phyloP scores from a whole-genome alignment of 1,140 invertebrate genomes.

The Ostrea edulis region DNA sequence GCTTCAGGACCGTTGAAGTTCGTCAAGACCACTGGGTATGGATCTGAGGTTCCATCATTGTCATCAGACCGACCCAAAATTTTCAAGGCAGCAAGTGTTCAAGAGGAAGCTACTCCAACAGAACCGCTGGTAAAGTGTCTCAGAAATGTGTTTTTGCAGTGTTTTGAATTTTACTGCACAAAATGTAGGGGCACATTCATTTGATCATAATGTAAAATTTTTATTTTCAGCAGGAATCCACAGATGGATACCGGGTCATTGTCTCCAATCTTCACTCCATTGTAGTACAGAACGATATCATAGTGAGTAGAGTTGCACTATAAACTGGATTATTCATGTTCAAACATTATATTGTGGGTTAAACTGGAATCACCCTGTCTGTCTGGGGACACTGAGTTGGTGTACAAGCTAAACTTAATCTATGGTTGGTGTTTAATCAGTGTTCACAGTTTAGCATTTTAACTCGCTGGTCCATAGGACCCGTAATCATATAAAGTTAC shows the following conservation, averaged over 20 bases:
- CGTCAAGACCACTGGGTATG: slow-evolving; percentile 25
- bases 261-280: slow-evolving; percentile 92
- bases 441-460: too few relatives aligned
- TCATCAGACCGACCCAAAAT: slow-evolving; percentile 19
- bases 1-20: slow-evolving; percentile 51
- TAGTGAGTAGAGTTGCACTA: slow-evolving; percentile 77
- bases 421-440: too few relatives aligned
- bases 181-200: not conserved
- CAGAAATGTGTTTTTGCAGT: not conserved
- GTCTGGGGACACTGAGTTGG: too few relatives aligned
- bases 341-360: too few relatives aligned
- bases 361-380: too few relatives aligned
- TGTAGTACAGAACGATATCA: slow-evolving; percentile 93
- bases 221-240: slow-evolving; percentile 52
- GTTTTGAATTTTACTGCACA: not conserved
- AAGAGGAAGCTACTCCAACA: not conserved
- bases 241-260: slow-evolving; percentile 77
- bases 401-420: too few relatives aligned
- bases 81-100: slow-evolving; percentile 20
- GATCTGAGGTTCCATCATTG: slow-evolving; percentile 23
- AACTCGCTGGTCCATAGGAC: too few relatives aligned
- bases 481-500: too few relatives aligned
- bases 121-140: slow-evolving; percentile 11
- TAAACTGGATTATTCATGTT: too few relatives aligned
- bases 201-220: not conserved